Base-by-base conservation (phyloP, 2,797 vertebrate genomes). In the Sebastes melanostomus region DNA sequence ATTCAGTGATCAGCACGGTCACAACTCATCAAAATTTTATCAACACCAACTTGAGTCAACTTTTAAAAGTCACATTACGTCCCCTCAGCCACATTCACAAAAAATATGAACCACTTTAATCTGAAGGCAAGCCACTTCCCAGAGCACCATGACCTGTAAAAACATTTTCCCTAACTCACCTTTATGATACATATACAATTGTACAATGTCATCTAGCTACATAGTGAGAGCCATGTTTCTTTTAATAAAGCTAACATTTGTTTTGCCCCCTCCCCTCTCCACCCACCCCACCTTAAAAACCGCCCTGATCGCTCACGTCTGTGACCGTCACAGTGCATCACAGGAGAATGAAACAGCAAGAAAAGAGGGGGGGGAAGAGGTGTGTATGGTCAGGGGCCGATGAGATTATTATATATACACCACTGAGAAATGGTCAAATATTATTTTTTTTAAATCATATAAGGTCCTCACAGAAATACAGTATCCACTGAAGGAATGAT, bases 131-230 rank as follows among this genome's bases (percentile, higher is more conserved):
- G 83, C 76, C 87, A 79, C 88, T 76, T 89, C 71, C 90, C 80
- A 67, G 79, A 92, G 91, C 93, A 90, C 90, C 91, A 79, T 68
- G 78, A 88, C 84, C 86, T 78, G 86, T 89, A 86, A 73, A 85
- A 86, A 87, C 83, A 68, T 69, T 72, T 82, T 38, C 91, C 88
- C 88, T 74, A 89, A 81, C 74, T 78, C 25, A 81, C 83, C 77
- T 86, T 86, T 89, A 89, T 88, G 88, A 92, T 91, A 89, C 90
- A 94, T 90, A 92, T 90, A 92, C 86, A 92, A 91, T 89, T 92
- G 86, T 90, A 94, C 93, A 93, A 91, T 82, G 88, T 85, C 55
- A 54, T 79, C 89, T 86, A 93, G 90, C 92, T 94, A 95, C 87
- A 89, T 79, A 80, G 89, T 76, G 86, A 92, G 87, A 91, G 87